These are phyloP conservation scores for Arion vulgaris DNA, from an alignment of 1,140 invertebrate genomes.

Conservation along the genomic window DNA sequence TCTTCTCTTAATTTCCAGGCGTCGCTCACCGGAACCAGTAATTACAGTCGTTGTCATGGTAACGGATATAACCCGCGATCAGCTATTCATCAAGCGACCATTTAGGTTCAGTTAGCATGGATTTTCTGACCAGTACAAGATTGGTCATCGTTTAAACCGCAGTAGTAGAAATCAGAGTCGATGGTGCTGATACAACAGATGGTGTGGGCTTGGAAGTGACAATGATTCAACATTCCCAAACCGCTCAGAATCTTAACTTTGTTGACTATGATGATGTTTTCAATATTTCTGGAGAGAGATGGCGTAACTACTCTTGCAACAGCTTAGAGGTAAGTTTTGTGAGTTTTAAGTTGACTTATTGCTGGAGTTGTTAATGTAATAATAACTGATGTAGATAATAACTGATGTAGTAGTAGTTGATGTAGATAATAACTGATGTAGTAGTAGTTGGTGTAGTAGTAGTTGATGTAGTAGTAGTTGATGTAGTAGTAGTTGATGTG, in stretches of 20 bases:
- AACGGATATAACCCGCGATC: not conserved
- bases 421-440: not conserved
- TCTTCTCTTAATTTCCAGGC: not conserved
- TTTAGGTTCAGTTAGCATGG: not conserved
- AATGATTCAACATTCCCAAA: not conserved
- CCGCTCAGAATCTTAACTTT: not conserved
- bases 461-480: not conserved
- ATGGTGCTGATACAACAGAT: not conserved
- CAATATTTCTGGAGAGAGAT: not conserved
- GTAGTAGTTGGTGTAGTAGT: not conserved
- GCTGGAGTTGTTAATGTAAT: too few relatives aligned
- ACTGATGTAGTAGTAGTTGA: too few relatives aligned
- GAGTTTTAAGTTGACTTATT: too few relatives aligned
- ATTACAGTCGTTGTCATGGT: conserved; percentile 14
- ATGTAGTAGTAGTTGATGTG: not conserved
- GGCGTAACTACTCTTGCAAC: not conserved
- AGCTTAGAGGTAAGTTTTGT: not conserved
- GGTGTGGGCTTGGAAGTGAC: not conserved
- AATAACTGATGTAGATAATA: too few relatives aligned
- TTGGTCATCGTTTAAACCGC: not conserved
- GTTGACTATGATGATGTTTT: not conserved
- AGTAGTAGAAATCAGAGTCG: not conserved
- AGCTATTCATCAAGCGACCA: not conserved
- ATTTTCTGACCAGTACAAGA: not conserved
- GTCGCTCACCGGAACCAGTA: not conserved